Conservation (phyloP, 2,888 invertebrate species). For the Xestia ashworthii region DNA sequence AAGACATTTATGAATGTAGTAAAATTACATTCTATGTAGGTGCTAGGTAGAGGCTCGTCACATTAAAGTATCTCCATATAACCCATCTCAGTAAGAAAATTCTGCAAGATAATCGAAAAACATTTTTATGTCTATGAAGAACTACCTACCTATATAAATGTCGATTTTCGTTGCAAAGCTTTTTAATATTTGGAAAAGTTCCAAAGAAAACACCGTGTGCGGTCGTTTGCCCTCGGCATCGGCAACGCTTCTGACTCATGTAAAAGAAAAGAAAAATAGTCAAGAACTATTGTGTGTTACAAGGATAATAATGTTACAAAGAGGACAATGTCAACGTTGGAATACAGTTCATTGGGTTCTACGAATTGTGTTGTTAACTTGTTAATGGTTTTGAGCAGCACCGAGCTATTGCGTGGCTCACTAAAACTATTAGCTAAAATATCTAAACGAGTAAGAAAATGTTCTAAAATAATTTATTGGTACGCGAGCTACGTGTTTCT, state of each 20-base stretch:
- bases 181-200: conserved; percentile 78
- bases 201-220: conserved; percentile 81
- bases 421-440: conserved; percentile 42
- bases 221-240: conserved; percentile 74
- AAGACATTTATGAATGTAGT: conserved; percentile 11
- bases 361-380: conserved; percentile 52
- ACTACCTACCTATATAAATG: conserved; percentile 48
- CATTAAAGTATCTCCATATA: neutral
- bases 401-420: conserved; percentile 30
- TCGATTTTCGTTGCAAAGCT: conserved; percentile 55
- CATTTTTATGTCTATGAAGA: conserved; percentile 43
- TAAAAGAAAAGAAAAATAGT: conserved; percentile 64
- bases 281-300: conserved; percentile 49
- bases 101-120: conserved; percentile 13
- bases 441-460: conserved; percentile 45
- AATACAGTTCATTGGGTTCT: conserved; percentile 47
- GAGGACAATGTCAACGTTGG: conserved; percentile 49
- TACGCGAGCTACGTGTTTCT: conserved; percentile 43
- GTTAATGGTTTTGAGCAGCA: conserved; percentile 37
- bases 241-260: conserved; percentile 68
- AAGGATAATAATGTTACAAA: conserved; percentile 50
- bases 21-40: neutral
- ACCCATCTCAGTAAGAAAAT: neutral
- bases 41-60: neutral
- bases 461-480: conserved; percentile 46